Evolutionary conservation across 2,113 vertebrate genomes (phyloP), one percentile per base, ranked within the genome.

Genomic region (Mustelus asterias): DNA sequence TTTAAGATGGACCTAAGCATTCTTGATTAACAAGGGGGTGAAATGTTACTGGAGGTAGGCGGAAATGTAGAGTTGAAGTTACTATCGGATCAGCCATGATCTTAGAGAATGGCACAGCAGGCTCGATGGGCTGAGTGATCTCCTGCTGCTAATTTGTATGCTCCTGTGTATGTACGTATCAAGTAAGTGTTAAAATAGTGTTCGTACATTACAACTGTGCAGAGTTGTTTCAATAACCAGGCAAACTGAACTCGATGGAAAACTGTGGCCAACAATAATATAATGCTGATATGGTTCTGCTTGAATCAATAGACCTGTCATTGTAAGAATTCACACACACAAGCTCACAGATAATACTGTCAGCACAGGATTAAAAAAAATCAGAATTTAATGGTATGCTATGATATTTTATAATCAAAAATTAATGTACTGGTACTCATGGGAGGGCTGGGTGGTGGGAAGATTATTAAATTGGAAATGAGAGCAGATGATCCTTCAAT

Each of bases 371-470:
- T 67, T 60, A 93, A 93, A 93, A 65, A 22, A 93, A 93, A 93
- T 93, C 89, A 93, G 89, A n/a, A n/a, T 63, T 67, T 93, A 93
- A 93, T 93, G 60, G 33, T 33, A 22, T 37, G 60, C 33, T 93
- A 65, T 93, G 89, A 93, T 93, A 76, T 93, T 93, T 65, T 93
- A 93, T 65, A 93, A 93, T 93, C 89, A 93, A 93, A 93, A 93
- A 93, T 67, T 93, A 93, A 93, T 93, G 89, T 63, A 65, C 33
- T 93, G 89, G 65, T 93, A 41, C 89, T 65, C 89, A 65, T 93
- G 89, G 89, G 89, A 93, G 60, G 89, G 89, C 60, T 93, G 33
- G 89, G 33, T 65, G 60, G 89, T 63, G 20, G 89, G 33, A 37
- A 65, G 60, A 67, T 65, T 65, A 93, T 93, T 93, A 93, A 65